Evolutionary conservation across 2,113 vertebrate species (phyloP), one percentile per base, ranked within the genome.

Genomic region (Albula goreensis): DNA sequence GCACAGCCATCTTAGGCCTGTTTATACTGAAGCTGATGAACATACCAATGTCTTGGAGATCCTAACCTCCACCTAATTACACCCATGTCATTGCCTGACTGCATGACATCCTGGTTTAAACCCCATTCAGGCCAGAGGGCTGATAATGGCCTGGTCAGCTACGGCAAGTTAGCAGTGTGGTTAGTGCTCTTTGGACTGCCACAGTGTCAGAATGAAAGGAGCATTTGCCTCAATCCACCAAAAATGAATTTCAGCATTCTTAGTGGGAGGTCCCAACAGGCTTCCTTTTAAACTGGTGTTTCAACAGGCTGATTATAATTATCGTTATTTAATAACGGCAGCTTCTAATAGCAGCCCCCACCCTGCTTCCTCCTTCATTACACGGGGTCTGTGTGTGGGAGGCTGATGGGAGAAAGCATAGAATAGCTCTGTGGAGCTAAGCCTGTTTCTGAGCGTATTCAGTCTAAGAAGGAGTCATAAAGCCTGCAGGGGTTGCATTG

Each of bases 401-500:
- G 85, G 70, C 60, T 78, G 87, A 83, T 82, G 77, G 80, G 74
- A 53, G 56, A 70, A 53, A 57, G 83, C 78, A 50, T 87, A 87
- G 77, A 81, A 83, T 84, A 70, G 25, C 66, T 81, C 82, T 86
- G 52, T 56, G 53, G 41, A 12, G 84, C 83, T 81, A 74, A 78
- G 85, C 83, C 82, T 70, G 49, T 81, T 66, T 89, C 81, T 82
- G 78, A 86, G 86, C 50, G 50, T 79, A 89, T 88, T 88, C 82
- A 88, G 56, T 82, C 77, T 90, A 88, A 89, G 78, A 50, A 90
- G 84, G 74, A 84, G 87, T 88, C 88, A 84, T n/a, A 66, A 82
- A 88, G 88, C 89, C 89, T 87, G 80, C 78, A 87, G 86, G 88
- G 86, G 79, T 80, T 89, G 74, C 89, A 63, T 60, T 85, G 90